Conservation (phyloP, 2,888 invertebrate species). For the Idaea straminata region DNA sequence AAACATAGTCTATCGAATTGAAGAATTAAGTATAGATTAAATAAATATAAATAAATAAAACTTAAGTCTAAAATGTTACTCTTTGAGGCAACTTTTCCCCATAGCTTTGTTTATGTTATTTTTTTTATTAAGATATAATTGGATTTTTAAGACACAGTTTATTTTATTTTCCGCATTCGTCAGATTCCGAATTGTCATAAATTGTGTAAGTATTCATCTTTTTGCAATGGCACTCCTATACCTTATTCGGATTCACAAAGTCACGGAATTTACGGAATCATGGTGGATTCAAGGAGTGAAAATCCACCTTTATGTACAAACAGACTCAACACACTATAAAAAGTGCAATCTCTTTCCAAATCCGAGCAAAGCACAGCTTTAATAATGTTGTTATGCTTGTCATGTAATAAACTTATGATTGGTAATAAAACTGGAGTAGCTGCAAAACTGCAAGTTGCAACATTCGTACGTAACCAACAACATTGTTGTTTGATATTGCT, state of each 20-base stretch:
- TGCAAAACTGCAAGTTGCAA: background rate
- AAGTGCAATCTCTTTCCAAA: background rate
- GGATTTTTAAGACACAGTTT: background rate
- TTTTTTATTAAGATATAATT: background rate
- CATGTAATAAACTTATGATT: background rate
- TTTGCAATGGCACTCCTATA: background rate
- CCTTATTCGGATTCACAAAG: background rate
- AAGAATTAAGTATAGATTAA: no score
- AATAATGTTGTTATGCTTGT: no score
- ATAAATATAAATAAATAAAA: no score
- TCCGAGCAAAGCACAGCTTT: background rate
- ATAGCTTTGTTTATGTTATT: no score
- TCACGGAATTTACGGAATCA: background rate
- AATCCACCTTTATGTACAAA: background rate
- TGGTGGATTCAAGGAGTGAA: background rate
- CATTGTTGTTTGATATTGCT: background rate
- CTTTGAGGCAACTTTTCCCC: no score
- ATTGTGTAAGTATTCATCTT: background rate
- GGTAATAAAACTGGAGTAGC: no score
- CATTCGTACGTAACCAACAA: background rate
- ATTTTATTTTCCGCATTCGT: background rate
- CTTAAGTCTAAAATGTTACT: no score
- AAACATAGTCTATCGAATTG: no score
- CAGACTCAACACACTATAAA: background rate
- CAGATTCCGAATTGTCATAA: background rate